Evolutionary conservation across 2,888 invertebrate species (phyloP), one percentile per base, ranked within the genome.

Genomic region (Nemotelus pantherinus): DNA sequence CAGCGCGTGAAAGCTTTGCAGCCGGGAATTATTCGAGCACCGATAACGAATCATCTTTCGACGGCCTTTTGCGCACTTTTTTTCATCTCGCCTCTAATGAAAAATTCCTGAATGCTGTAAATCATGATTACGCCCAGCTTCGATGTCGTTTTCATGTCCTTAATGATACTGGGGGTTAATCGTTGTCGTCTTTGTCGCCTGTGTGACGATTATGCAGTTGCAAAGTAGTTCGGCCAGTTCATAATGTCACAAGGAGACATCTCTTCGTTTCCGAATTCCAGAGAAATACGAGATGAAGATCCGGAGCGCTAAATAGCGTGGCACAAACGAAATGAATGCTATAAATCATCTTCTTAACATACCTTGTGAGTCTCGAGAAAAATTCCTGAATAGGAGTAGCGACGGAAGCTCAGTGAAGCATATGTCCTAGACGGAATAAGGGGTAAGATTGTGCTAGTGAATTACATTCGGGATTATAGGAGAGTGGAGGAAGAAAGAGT

Each of bases 81-180:
- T 67, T 50, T 47, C 55, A 55, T 70, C 53, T 70, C 25, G n/a
- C 10, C 43, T 47, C 43, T 70, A 70, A 70, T 70, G 70, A 70
- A 70, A 81, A 81, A 81, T 80, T 81, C 80, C 77, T 80, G 75
- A 48, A 79, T 80, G 81, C 79, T 81, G 81, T 81, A 81, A 81
- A 81, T 81, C 81, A 81, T 81, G 81, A 81, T 81, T 81, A 81
- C 79, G 80, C 80, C 80, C 80, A 81, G 81, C 79, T 80, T 78
- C 80, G 79, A 71, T 77, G 80, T 79, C 80, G 77, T 79, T 79
- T 77, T 68, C 41, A 10, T 64, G 65, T 76, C 48, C 65, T 63
- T 76, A 76, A 76, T 65, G 76, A 74, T 25, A 41, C 43, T 25
- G 47, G 68, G 77, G 75, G 75, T 77, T 77, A 77, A 77, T 77